phyloP scores from a whole-genome alignment of 2,888 invertebrate genomes.

The Archips xylosteana region DNA sequence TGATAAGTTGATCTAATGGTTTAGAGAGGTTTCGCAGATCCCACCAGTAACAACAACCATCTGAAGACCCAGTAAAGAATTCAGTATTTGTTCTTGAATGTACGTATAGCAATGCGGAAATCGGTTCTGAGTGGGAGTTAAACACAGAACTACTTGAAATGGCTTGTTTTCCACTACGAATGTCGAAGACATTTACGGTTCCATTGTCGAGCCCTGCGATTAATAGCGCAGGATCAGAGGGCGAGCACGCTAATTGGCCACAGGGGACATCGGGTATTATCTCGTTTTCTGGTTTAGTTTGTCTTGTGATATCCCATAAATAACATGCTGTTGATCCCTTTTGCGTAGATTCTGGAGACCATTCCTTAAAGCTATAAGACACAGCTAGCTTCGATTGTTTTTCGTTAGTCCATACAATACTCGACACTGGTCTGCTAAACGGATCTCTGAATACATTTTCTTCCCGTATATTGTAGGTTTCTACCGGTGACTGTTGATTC shows the following conservation, averaged over 20 bases:
- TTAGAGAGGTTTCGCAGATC: conserved; percentile 87
- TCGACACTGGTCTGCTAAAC: conserved; percentile 79
- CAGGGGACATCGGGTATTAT: conserved; percentile 65
- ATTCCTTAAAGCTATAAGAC: conserved; percentile 82
- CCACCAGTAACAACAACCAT: conserved; percentile 90
- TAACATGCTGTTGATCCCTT: conserved; percentile 81
- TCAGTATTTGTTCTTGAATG: conserved; percentile 87
- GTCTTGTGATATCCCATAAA: conserved; percentile 88
- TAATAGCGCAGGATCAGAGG: conserved; percentile 63
- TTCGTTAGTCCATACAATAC: conserved; percentile 90
- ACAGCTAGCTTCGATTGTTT: conserved; percentile 87
- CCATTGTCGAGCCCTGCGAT: conserved; percentile 73
- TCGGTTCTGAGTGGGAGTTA: conserved; percentile 79
- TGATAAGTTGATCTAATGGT: conserved; percentile 86
- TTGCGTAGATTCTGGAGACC: conserved; percentile 47
- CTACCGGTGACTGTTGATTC: conserved; percentile 78
- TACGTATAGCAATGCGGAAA: conserved; percentile 85
- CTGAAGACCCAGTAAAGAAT: conserved; percentile 87
- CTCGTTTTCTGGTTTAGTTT: conserved; percentile 64
- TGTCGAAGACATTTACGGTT: conserved; percentile 88
- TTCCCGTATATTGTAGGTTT: conserved; percentile 85
- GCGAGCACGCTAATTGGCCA: conserved; percentile 75
- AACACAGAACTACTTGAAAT: conserved; percentile 87
- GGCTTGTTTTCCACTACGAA: conserved; percentile 90
- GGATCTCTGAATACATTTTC: conserved; percentile 89